Evolutionary conservation across 2,888 invertebrate species (phyloP), one percentile per base, ranked within the genome.

Genomic region (Aphidius colemani): DNA sequence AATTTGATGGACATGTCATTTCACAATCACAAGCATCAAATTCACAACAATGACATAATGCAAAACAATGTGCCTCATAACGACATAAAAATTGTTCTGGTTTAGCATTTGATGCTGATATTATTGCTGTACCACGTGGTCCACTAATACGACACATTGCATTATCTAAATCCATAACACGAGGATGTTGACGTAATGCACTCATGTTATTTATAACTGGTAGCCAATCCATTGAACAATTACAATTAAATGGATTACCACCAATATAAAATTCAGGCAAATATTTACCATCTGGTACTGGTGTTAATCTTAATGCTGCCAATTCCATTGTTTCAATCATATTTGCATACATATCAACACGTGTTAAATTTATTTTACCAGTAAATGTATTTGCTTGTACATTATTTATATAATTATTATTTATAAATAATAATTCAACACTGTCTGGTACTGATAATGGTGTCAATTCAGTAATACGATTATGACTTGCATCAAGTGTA

Each of bases 11-110:
- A 79, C 97, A 97, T 69, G 93, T 95, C 93, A 96, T 95, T 85
- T 96, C 95, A 84, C 97, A 97, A 83, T 96, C 96, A 83, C 97
- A 97, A 67, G 94, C 94, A 80, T 95, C 95, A 81, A 94, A 96
- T 81, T 96, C 96, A 84, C 97, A 97, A 84, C 97, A 97, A 81
- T 95, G 94, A 83, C 97, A 97, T 59, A 94, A 87, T 49, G 95
- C 93, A 83, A 96, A 96, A 84, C 97, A 97, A 84, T 96, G 95
- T 61, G 92, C 90, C 79, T 93, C 92, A 85, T 96, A 96, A 75
- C 90, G 91, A 85, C 96, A 96, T 74, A 96, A 87, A 84, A 96
- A 96, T 83, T 95, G 93, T 70, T 92, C 88, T 62, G 92, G 87
- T 74, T 89, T 89, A 44, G 94, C 89, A 69, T 89, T 88, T 69